A percentile compares a stretch with the other conserved stretches of the same genome.
Evolutionary conservation across 1,140 invertebrate species (phyloP).

Genomic region (Saxidomus purpurata): DNA sequence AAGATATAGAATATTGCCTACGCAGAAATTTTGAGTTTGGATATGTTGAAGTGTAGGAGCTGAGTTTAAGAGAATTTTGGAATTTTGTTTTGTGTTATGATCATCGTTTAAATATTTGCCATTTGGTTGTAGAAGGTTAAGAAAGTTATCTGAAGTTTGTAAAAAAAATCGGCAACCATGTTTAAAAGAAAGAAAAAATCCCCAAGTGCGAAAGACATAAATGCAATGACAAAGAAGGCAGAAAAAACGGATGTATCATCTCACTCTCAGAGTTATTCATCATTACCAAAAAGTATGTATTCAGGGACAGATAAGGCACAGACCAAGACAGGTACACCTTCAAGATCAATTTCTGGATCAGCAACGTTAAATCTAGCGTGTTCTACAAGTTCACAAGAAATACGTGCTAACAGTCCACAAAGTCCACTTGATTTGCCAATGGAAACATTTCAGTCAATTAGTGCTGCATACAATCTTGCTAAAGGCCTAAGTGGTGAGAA

Average conservation of each 20-base stretch:
- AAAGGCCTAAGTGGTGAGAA: slow-evolving; percentile 65
- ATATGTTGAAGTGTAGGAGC: no score
- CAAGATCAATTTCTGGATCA: slow-evolving; percentile 58
- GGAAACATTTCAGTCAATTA: slow-evolving; percentile 78
- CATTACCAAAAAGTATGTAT: slow-evolving; percentile 74
- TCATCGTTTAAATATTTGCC: no score
- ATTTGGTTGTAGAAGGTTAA: background rate
- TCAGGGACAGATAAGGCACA: slow-evolving; percentile 66
- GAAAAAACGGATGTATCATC: slow-evolving; percentile 46
- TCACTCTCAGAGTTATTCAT: slow-evolving; percentile 63
- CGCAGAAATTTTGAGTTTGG: no score
- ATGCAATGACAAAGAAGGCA: slow-evolving; percentile 47
- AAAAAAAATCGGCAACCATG: slow-evolving; percentile 40
- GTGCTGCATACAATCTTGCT: slow-evolving; percentile 71
- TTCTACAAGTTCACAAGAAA: slow-evolving; percentile 53
- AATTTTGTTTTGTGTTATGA: no score
- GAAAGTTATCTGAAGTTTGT: background rate
- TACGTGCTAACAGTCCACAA: slow-evolving; percentile 33
- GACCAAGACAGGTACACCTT: slow-evolving; percentile 34
- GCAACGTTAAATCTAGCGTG: slow-evolving; percentile 36
- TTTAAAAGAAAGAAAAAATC: slow-evolving; percentile 68
- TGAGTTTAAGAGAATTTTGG: background rate
- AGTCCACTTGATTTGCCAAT: slow-evolving; percentile 78
- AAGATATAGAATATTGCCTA: background rate
- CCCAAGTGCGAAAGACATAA: slow-evolving; percentile 64